phyloP scores from a whole-genome alignment of 1,140 invertebrate genomes.

The Charaxes varanes region DNA sequence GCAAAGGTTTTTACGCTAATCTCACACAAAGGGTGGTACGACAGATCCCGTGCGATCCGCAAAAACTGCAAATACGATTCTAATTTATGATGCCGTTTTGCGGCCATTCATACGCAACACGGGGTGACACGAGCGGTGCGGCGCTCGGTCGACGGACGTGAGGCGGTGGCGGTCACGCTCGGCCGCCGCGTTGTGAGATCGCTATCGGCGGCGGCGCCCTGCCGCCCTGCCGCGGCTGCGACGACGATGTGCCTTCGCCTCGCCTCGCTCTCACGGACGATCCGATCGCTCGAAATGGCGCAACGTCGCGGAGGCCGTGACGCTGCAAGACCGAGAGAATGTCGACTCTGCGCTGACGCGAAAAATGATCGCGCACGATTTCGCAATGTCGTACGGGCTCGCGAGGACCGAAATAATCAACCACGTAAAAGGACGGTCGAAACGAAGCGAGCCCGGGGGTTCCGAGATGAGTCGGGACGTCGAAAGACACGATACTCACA shows the following conservation, averaged over 20 bases:
- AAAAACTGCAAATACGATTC: conserved; percentile 68
- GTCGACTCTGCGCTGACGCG: conserved; percentile 51
- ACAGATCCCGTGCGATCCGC: conserved; percentile 43
- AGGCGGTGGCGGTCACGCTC: conserved; percentile 57
- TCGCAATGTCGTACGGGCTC: conserved; percentile 59
- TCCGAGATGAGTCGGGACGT: conserved; percentile 20
- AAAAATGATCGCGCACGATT: conserved; percentile 53
- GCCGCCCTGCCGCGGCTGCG: conserved; percentile 38
- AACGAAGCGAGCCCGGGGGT: conserved; percentile 23
- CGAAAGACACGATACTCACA: conserved; percentile 59
- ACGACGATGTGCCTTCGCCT: conserved; percentile 50
- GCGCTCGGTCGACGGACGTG: conserved; percentile 36
- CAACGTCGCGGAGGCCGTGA: conserved; percentile 67
- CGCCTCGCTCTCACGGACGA: conserved; percentile 50
- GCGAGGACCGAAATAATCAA: conserved; percentile 64
- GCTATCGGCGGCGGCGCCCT: conserved; percentile 46
- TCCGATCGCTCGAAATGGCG: conserved; percentile 66
- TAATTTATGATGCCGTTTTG: conserved; percentile 45
- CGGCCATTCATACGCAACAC: conserved; percentile 49
- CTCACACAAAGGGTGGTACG: conserved; percentile 51
- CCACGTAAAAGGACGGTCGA: conserved; percentile 39
- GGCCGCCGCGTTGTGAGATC: conserved; percentile 56
- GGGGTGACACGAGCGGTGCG: conserved; percentile 32
- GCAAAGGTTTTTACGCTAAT: conserved; percentile 33
- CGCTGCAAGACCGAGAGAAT: conserved; percentile 63